phyloP scores from a whole-genome alignment of 2,888 invertebrate species.

The Neoascia interrupta region DNA sequence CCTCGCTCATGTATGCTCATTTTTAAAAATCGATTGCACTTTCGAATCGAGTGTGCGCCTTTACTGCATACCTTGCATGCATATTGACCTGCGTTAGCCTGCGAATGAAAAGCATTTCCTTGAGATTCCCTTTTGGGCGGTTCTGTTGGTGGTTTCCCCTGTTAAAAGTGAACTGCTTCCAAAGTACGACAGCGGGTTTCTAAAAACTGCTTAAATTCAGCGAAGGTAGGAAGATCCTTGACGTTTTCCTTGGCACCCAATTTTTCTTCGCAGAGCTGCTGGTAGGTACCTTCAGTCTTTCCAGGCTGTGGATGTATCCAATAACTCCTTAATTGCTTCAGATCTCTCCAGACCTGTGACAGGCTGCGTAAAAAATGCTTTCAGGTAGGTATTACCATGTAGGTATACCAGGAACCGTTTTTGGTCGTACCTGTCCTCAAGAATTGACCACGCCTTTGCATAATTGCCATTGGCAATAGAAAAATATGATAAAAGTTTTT shows the following conservation, averaged over 20 bases:
- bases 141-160: conserved; percentile 9
- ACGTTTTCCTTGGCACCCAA: background rate
- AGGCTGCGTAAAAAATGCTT: no score
- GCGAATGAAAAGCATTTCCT: conserved; percentile 17
- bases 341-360: background rate
- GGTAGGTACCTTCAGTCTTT: no score
- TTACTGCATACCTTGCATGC: no score
- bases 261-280: conserved; percentile 20
- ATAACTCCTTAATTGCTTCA: no score
- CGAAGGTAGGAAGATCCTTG: conserved; percentile 3
- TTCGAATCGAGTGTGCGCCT: conserved; percentile 19
- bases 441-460: conserved; percentile 12
- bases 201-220: conserved; percentile 1
- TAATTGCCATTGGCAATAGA: conserved; percentile 7
- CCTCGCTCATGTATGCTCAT: background rate
- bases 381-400: no score
- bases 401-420: conserved; percentile 17
- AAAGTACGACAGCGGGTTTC: background rate
- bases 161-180: background rate
- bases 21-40: conserved; percentile 12
- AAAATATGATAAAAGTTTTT: conserved; percentile 3
- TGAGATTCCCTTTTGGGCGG: conserved; percentile 4
- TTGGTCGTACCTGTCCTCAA: no score
- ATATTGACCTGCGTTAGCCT: no score
- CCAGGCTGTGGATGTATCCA: conserved; percentile 10